phyloP scores from a whole-genome alignment of 1,140 invertebrate species.

The Prorops nasuta region DNA sequence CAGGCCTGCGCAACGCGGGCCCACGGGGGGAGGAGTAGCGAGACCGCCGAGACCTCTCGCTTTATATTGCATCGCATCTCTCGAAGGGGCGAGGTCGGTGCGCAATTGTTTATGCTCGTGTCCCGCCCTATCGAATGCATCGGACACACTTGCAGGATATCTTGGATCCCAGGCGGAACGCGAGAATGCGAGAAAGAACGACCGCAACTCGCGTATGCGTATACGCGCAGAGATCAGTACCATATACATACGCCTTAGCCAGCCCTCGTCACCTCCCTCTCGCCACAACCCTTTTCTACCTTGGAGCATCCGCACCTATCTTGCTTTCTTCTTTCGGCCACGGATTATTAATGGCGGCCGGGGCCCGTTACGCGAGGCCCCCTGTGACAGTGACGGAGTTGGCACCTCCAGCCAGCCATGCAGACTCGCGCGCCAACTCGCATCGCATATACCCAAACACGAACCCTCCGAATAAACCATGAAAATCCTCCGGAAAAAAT shows the following conservation, averaged over 20 bases:
- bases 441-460: too few species aligned
- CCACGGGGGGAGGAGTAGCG: neutral
- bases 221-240: neutral
- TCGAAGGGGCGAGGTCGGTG: constrained; percentile 50
- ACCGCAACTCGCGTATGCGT: too few species aligned
- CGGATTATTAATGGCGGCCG: constrained; percentile 40
- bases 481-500: too few species aligned
- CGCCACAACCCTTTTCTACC: neutral
- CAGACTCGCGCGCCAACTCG: neutral
- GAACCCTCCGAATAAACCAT: too few species aligned
- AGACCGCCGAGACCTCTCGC: constrained; percentile 25
- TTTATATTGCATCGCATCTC: constrained; percentile 47
- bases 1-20: neutral
- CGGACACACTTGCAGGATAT: too few species aligned
- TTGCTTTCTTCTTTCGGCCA: constrained; percentile 35
- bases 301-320: constrained; percentile 11
- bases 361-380: constrained; percentile 19
- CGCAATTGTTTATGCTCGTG: constrained; percentile 55
- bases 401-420: constrained; percentile 24
- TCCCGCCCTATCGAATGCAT: constrained; percentile 53
- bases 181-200: too few species aligned
- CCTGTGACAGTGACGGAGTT: constrained; percentile 36
- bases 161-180: too few species aligned
- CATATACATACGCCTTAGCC: constrained; percentile 12
- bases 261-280: constrained; percentile 1